Percentiles rank a stretch among this genome's conserved stretches.
phyloP scores from a whole-genome alignment of 2,888 invertebrate species.

The Drosophila picticornis region DNA sequence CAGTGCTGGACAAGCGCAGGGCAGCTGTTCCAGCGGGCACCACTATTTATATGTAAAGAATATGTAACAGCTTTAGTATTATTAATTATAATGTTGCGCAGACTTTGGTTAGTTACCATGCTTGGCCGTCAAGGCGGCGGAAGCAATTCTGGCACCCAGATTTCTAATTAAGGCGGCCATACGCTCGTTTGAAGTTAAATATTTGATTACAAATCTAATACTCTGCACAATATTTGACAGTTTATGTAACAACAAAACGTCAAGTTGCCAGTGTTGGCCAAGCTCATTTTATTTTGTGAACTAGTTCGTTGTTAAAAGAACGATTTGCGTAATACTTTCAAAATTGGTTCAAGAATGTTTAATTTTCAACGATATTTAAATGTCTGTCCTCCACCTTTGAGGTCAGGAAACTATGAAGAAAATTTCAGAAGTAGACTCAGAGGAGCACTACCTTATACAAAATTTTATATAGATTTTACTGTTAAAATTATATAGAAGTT shows the following conservation, averaged over 20 bases:
- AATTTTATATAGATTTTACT: not conserved
- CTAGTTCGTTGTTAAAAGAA: conserved; percentile 14
- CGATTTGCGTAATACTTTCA: not conserved
- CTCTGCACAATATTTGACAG: conserved; percentile 56
- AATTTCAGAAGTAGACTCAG: not conserved
- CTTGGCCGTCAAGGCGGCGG: conserved; percentile 72
- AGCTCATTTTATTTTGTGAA: conserved; percentile 2
- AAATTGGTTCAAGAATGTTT: not conserved
- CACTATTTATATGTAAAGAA: conserved; percentile 60
- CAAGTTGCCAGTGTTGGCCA: conserved; percentile 50
- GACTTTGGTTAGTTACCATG: conserved; percentile 71
- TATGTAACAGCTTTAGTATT: not conserved
- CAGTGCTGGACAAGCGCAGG: conserved; percentile 75
- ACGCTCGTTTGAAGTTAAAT: conserved; percentile 43
- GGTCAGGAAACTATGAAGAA: not conserved
- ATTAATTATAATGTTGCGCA: conserved; percentile 11
- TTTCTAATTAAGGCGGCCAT: conserved; percentile 84
- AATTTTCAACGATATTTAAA: not conserved
- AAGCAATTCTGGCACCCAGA: conserved; percentile 76
- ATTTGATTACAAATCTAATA: conserved; percentile 49
- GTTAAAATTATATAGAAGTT: not conserved
- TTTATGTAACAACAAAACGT: conserved; percentile 79
- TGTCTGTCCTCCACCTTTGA: not conserved
- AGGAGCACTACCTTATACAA: not conserved
- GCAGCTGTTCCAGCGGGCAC: conserved; percentile 65